These are phyloP conservation scores for Condylura cristata DNA, from an alignment of 2,113 vertebrate genomes.

Conservation along the genomic window DNA sequence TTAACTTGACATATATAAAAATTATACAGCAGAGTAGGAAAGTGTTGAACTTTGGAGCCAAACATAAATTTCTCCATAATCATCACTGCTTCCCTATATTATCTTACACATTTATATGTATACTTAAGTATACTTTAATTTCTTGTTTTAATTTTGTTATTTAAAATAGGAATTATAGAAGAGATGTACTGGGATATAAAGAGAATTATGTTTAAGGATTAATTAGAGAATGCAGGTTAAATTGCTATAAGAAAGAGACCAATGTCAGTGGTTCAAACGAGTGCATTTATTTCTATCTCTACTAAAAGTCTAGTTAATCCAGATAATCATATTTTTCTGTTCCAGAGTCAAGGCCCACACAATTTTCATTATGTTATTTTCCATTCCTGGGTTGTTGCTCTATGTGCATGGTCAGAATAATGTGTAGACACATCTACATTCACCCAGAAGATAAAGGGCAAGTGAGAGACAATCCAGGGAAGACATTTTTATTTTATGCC, in stretches of 20 bases:
- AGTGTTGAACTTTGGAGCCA: background rate
- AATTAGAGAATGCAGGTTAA: background rate
- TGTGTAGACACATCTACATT: background rate
- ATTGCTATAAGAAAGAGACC: background rate
- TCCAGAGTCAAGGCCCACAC: background rate
- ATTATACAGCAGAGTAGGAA: background rate
- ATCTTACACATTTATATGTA: background rate
- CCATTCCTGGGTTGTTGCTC: background rate
- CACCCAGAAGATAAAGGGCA: background rate
- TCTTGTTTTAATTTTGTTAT: slow-evolving; percentile 30
- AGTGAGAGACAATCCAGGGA: background rate
- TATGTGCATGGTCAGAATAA: no score
- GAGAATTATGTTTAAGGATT: background rate
- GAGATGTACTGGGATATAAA: background rate
- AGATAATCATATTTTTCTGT: background rate
- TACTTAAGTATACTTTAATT: background rate
- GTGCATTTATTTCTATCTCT: background rate
- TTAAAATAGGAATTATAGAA: slow-evolving; percentile 5
- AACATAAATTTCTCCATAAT: background rate
- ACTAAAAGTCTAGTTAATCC: background rate
- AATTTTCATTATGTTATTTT: background rate
- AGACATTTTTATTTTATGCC: background rate
- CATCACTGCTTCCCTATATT: background rate
- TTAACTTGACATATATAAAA: background rate
- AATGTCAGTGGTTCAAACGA: background rate